Base-by-base conservation (phyloP, 2,888 invertebrate genomes). In the Amblyjoppa proteus region DNA sequence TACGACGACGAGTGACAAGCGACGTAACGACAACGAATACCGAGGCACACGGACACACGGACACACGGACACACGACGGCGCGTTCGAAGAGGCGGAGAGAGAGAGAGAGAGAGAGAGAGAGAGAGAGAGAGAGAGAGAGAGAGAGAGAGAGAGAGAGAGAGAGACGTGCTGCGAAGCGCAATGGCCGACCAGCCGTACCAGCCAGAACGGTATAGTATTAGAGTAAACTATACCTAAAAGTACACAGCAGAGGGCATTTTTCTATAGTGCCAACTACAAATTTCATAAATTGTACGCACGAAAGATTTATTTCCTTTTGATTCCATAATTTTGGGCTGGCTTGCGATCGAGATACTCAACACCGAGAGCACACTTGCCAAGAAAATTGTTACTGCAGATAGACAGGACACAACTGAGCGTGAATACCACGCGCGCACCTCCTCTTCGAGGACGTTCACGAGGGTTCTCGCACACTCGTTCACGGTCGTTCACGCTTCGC, bases 121-220 rank as follows among this genome's bases (percentile, higher is more conserved):
- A 41, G 41, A 76, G 85, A 83, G 80, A 85, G 80, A 41, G 41
- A 41, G 41, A 76, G 85, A 83, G 80, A 85, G 77, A 38, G 7
- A 38, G 38, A 76, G 85, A 83, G 80, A 85, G 77, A 38, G 7
- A 38, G 38, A 76, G 85, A 83, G 80, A 85, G 80, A 41, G 41
- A 41, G 41, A 76, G 85, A 83, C 85, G 77, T 77, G 85, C 83
- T 56, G 87, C 88, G 90, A 89, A 91, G 91, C 91, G 91, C 91
- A 92, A 92, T 92, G 92, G 92, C 92, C 90, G 92, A 90, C 92
- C 88, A 84, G 86, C 87, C 85, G 89, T 87, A 81, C 49, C 38
- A 66, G 66, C 41, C 77, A 41, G 66, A 56, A 49, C 64, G 34
- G 20, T 69, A 69, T 16, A 58, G 58, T 13, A 28, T 31, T 13